Evolutionary conservation across 2,888 invertebrate genomes (phyloP).

Genomic region (Eumerus sabulonum): DNA sequence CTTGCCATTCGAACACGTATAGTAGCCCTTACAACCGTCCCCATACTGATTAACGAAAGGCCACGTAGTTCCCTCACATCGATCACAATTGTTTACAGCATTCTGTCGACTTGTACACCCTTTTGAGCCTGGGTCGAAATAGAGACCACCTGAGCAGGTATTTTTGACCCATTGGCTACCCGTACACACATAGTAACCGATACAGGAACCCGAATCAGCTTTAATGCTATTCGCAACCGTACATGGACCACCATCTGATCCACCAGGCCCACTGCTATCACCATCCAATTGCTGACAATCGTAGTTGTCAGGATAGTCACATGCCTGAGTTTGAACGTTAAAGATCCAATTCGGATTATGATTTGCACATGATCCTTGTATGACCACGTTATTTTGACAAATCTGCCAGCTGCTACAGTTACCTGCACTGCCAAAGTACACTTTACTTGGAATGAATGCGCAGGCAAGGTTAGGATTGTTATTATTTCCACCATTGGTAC

Average conservation of each 20-base stretch:
- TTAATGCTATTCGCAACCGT: neutral
- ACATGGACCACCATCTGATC: slow-evolving; percentile 14
- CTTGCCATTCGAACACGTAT: slow-evolving; percentile 69
- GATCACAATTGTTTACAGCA: slow-evolving; percentile 72
- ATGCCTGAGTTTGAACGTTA: slow-evolving; percentile 54
- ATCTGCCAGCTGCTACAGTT: slow-evolving; percentile 68
- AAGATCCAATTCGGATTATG: slow-evolving; percentile 46
- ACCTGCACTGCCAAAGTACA: slow-evolving; percentile 70
- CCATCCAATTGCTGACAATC: slow-evolving; percentile 65
- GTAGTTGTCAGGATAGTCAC: slow-evolving; percentile 58
- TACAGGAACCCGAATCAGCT: slow-evolving; percentile 61
- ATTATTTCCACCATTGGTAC: slow-evolving; percentile 15
- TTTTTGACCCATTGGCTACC: slow-evolving; percentile 35
- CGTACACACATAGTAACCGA: slow-evolving; percentile 69
- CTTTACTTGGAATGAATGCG: slow-evolving; percentile 57
- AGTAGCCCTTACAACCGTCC: slow-evolving; percentile 68
- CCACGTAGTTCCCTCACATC: slow-evolving; percentile 69
- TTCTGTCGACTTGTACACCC: slow-evolving; percentile 67
- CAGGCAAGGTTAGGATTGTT: slow-evolving; percentile 40
- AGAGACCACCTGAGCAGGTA: slow-evolving; percentile 62
- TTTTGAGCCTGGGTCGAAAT: slow-evolving; percentile 63
- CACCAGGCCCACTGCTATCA: slow-evolving; percentile 3
- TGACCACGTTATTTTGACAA: slow-evolving; percentile 62
- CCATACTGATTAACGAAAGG: slow-evolving; percentile 71
- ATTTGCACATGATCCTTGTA: slow-evolving; percentile 65